Evolutionary conservation across 2,797 vertebrate genomes (phyloP), one percentile per base, ranked within the genome.

Genomic region (Lates japonicus): DNA sequence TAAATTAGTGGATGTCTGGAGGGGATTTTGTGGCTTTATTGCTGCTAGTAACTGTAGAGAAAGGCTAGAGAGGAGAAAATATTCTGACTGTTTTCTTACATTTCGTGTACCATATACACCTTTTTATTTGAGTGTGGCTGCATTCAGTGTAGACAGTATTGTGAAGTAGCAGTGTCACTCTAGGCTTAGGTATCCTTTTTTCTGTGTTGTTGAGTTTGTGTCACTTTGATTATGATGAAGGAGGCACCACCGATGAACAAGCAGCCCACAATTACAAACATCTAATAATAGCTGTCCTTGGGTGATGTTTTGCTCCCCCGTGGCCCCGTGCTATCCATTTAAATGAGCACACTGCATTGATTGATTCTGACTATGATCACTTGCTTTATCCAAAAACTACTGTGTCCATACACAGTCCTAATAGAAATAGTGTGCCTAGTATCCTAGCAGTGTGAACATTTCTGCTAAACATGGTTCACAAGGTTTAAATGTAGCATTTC

Each of bases 241-340:
- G 83, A 81, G 78, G 72, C 62, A 70, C 64, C 14, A 49, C 59
- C 66, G 79, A 83, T 76, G 78, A 84, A 70, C 74, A 80, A 81
- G 75, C 75, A 64, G 70, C 73, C 39, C 69, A 79, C 71, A 82
- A 77, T 85, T 84, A 83, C 63, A 83, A 86, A 72, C 73, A 82
- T 84, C 81, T 84, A 88, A 82, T 88, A 88, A 89, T 87, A 89
- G 87, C 54, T 81, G 82, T 87, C 83, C 85, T 90, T 90, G 84
- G 81, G 72, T 86, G 87, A 72, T 80, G 74, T 80, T 86, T 78
- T 9, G 19, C 71, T 73, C 72, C 44, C 60, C 44, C 3, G 13
- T 51, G 12, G 72, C 60, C 35, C 33, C 51, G 16, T 37, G 66
- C 74, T 82, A 74, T 86, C 75, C 73, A 83, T 89, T 83, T 79